Conservation (phyloP, 2,113 vertebrate species). For the Corvus moneduloides region DNA sequence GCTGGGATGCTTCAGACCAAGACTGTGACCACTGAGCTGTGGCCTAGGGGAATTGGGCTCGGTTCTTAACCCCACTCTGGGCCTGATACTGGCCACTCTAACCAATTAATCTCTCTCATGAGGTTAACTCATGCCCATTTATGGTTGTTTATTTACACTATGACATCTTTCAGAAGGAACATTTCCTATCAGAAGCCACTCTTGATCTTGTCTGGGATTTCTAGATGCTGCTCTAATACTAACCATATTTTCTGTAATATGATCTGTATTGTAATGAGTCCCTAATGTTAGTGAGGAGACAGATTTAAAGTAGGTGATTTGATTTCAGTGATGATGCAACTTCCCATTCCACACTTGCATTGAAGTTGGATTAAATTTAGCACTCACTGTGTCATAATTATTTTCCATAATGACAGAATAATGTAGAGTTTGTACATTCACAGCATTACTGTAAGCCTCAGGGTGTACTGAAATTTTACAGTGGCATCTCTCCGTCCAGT, state of each 20-base stretch:
- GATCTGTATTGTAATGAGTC: not conserved
- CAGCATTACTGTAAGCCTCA: not conserved
- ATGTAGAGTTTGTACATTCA: not conserved
- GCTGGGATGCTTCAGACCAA: not conserved
- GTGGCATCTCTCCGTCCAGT: not conserved
- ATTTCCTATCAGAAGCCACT: not conserved
- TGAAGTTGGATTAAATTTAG: conserved; percentile 3
- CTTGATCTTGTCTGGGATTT: not conserved
- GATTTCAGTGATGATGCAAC: not conserved
- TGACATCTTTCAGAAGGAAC: not conserved
- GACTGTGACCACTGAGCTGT: not conserved
- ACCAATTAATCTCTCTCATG: not conserved
- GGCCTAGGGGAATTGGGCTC: not conserved
- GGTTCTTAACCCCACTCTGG: not conserved
- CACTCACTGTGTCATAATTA: not conserved
- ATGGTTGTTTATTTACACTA: not conserved
- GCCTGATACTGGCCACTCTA: not conserved
- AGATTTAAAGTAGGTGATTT: not conserved
- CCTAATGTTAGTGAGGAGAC: not conserved
- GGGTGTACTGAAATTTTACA: not conserved
- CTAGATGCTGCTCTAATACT: not conserved
- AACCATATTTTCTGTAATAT: not conserved
- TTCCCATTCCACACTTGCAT: not conserved
- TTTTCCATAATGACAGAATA: not conserved
- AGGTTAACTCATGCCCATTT: not conserved